Evolutionary conservation across 2,797 vertebrate genomes (phyloP).

Genomic region (Clamator glandarius): DNA sequence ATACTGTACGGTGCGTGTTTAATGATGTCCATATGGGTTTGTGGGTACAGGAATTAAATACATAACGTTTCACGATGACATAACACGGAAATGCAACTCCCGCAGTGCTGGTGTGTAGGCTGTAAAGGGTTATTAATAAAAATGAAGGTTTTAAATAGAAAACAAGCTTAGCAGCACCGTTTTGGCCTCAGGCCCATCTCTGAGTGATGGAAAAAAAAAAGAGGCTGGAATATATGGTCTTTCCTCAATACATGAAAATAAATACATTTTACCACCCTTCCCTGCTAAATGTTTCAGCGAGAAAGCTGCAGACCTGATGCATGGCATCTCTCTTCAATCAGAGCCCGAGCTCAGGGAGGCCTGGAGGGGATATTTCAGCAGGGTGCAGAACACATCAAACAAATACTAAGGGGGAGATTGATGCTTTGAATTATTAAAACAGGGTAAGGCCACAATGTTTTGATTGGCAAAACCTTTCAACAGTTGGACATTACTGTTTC

Average conservation of each 20-base stretch:
- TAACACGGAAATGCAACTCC: conserved; percentile 76
- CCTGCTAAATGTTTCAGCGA: conserved; percentile 45
- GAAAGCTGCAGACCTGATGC: conserved; percentile 38
- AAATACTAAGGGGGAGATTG: conserved; percentile 52
- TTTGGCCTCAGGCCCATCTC: conserved; percentile 73
- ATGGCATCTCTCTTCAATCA: conserved; percentile 55
- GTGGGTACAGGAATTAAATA: conserved; percentile 75
- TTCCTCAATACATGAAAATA: conserved; percentile 64
- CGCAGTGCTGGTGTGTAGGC: conserved; percentile 66
- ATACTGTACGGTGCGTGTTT: conserved; percentile 62
- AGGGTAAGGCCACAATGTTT: conserved; percentile 63
- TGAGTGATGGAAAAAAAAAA: conserved; percentile 69
- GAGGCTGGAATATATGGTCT: conserved; percentile 61
- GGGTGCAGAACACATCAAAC: conserved; percentile 62
- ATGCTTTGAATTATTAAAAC: conserved; percentile 61
- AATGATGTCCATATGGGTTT: conserved; percentile 78
- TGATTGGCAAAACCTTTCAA: conserved; percentile 60
- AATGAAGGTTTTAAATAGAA: conserved; percentile 76
- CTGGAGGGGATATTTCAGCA: conserved; percentile 64
- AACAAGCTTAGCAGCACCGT: conserved; percentile 73
- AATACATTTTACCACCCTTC: conserved; percentile 63
- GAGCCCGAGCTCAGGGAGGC: conserved; percentile 37
- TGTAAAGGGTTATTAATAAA: conserved; percentile 78
- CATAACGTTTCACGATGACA: conserved; percentile 70
- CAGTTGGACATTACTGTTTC: conserved; percentile 59